Evolutionary conservation across 64 coral and sea anemone species (phyloP).

Genomic region (Montipora foliosa): DNA sequence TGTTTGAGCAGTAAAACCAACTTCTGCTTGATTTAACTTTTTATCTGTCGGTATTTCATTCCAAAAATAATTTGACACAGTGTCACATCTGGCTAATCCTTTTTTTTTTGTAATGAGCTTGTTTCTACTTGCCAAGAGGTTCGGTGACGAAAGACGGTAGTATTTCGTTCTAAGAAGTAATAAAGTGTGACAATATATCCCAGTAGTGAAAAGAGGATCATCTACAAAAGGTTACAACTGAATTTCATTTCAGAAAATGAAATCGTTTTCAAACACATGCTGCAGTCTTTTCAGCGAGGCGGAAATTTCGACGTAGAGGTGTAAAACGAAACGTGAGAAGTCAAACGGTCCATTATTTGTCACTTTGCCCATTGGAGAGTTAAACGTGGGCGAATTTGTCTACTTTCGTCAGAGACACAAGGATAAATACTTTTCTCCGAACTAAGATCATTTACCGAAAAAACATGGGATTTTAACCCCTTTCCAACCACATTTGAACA

Average conservation of each 20-base stretch:
- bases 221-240: neutral
- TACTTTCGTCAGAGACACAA: neutral
- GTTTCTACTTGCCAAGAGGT: constrained; percentile 16
- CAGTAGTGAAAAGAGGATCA: neutral
- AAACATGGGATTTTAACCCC: neutral
- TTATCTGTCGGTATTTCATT: neutral
- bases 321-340: neutral
- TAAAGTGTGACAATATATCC: neutral
- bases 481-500: neutral
- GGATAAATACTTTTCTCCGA: neutral
- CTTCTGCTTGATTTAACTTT: neutral
- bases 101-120: constrained; percentile 16
- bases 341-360: neutral
- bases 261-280: neutral
- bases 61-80: neutral
- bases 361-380: neutral
- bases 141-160: constrained; percentile 2
- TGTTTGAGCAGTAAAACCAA: neutral
- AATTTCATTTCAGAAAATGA: constrained; percentile 15
- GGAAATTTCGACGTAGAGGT: neutral
- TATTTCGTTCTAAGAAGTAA: constrained; percentile 1
- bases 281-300: neutral
- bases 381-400: neutral
- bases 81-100: neutral
- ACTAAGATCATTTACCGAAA: constrained; percentile 19